Evolutionary conservation across 1,140 invertebrate species (phyloP), one percentile per base, ranked within the genome.

Genomic region (Andrena cerasifolii): DNA sequence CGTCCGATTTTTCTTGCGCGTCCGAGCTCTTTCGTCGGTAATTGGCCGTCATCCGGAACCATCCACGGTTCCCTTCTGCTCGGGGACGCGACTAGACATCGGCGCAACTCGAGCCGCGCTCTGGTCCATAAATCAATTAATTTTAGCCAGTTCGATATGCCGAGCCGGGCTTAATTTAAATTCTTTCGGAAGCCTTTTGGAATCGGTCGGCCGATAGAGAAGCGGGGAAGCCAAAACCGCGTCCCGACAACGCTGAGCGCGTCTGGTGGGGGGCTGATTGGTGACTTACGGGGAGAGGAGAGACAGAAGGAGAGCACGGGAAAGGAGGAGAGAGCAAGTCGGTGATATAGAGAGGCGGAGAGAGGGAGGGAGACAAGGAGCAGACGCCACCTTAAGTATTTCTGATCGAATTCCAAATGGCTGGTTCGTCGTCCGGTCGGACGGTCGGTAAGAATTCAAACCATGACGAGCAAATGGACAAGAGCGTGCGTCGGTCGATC

Each of bases 381-480:
- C 84, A 86, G 88, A 89, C 90, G 90, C 89, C 89, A 91, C 88
- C 89, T 89, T 87, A 91, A 91, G 88, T 91, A 91, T 91, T 91
- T 91, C 89, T 91, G 89, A 91, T 91, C 90, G 87, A 89, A 91
- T 91, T 91, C 90, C 90, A 87, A 87, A 87, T 86, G 87, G 82
- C 76, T 82, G 87, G 83, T 87, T 88, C 83, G 86, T 80, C 85
- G 81, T 86, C 82, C 78, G 83, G 75, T 80, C 85, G 78, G 83
- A 86, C 82, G 84, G 84, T 79, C 82, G 83, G 88, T 85, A 88
- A 89, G 86, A 89, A 89, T 89, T 89, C 88, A 87, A 89, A 76
- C 87, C 83, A 77, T 86, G 84, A 83, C 79, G 83, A 85, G 82
- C 83, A 85, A 85, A 85, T 85, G 83, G 74, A 85, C 82, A 74